These are phyloP conservation scores for Linnaemya vulpina DNA, from an alignment of 2,888 invertebrate genomes.

Conservation along the genomic window DNA sequence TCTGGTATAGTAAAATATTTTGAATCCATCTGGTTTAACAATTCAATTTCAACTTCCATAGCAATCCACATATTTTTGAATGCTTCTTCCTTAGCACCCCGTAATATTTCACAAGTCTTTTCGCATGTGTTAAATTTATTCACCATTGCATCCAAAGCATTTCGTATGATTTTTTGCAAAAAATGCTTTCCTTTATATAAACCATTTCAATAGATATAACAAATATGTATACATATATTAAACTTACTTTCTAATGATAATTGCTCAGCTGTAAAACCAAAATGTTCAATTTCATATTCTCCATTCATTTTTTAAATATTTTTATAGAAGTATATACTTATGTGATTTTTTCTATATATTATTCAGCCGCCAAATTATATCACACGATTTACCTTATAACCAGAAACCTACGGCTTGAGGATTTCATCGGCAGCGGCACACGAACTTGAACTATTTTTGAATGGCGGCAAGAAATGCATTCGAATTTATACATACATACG, in stretches of 20 bases:
- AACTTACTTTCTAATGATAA: slow-evolving; percentile 76
- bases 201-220: neutral
- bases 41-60: slow-evolving; percentile 72
- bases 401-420: no score
- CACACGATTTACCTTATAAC: no score
- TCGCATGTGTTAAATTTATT: slow-evolving; percentile 63
- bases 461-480: no score
- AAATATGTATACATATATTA: neutral
- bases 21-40: slow-evolving; percentile 75
- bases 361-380: neutral
- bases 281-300: slow-evolving; percentile 77
- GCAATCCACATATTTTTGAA: slow-evolving; percentile 73
- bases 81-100: slow-evolving; percentile 73
- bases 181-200: slow-evolving; percentile 73
- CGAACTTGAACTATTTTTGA: no score
- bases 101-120: slow-evolving; percentile 72
- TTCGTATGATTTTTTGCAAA: slow-evolving; percentile 72
- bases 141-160: slow-evolving; percentile 73
- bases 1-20: slow-evolving; percentile 78
- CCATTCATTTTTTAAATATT: slow-evolving; percentile 71
- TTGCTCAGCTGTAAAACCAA: slow-evolving; percentile 76
- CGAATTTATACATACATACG: no score
- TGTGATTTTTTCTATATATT: neutral
- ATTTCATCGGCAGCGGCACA: no score
- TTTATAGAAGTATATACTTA: no score